Base-by-base conservation (phyloP, 92 coral and sea anemone genomes). In the Ricordea florida region DNA sequence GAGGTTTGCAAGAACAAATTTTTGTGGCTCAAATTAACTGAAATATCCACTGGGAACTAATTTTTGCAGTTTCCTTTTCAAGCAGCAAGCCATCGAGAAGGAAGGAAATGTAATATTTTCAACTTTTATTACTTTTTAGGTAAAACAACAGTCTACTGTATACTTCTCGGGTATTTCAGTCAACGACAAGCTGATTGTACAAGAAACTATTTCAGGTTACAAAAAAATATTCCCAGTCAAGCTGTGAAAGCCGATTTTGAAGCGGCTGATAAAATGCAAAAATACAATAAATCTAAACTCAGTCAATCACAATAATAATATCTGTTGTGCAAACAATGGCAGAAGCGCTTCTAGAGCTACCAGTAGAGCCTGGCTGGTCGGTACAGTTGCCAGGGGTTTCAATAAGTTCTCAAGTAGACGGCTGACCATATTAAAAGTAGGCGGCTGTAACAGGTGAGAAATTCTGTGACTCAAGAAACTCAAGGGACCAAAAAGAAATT, bases 1-100 rank as follows among this genome's bases (percentile, higher is more conserved):
- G 41, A 48, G 75, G 28, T 67, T 66, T n/a, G 62, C 75, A 15
- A 62, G 41, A 67, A 47, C 75, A 48, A 25, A 67, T 32, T 48
- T 45, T 67, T 45, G 63, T 25, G 75, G 26, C 14, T 55, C 26
- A 14, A 32, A 30, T 17, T 55, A 13, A 55, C 30, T 55, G 23
- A 14, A 55, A 3, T 30, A 32, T 30, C 30, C 16, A 10, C 16
- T 49, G 25, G 57, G 72, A 65, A 65, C 27, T 3, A 37, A 37
- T 59, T 59, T 59, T 35, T 32, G 67, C 67, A 5, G n/a, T 32
- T 59, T 29, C 44, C 44, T 8, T 8, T 37, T n/a, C 44, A 37
- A 37, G 44, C n/a, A n/a, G 44, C n/a, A n/a, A n/a, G n/a, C 8
- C 44, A 37, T 37, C n/a, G n/a, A 8, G n/a, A 37, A 37, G 44